A percentile compares a stretch with the other conserved stretches of the same genome.
These are phyloP conservation scores for Phataginus tetradactyla DNA, from an alignment of 2,797 vertebrate genomes.

Conservation along the genomic window DNA sequence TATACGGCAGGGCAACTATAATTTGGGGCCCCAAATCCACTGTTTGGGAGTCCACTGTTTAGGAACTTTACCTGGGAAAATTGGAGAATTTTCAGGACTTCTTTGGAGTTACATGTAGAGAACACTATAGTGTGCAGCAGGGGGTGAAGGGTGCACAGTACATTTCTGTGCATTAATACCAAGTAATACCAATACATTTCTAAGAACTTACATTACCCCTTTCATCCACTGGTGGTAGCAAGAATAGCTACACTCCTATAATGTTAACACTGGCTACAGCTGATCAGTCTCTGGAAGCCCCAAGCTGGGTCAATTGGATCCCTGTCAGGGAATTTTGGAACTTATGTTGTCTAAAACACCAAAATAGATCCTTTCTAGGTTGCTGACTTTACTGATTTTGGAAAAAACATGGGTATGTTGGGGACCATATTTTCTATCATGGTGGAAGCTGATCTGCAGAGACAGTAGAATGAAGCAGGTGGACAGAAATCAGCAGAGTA, in stretches of 20 bases:
- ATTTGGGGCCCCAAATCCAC: background rate
- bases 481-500: background rate
- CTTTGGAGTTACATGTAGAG: background rate
- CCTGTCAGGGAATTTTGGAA: background rate
- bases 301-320: background rate
- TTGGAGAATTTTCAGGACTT: background rate
- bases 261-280: background rate
- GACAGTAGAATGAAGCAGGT: background rate
- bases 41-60: background rate
- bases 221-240: background rate
- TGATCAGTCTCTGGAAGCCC: background rate
- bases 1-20: background rate
- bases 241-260: background rate
- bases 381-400: background rate
- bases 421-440: background rate
- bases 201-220: background rate
- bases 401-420: background rate
- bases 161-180: background rate
- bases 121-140: background rate
- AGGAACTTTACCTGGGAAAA: background rate
- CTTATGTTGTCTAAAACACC: background rate
- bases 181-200: background rate
- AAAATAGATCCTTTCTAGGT: background rate
- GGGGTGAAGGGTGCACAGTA: accelerated
- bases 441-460: background rate